Percentiles rank a stretch among this genome's conserved stretches.
Conservation (phyloP, 2,797 vertebrate genomes). For the Neomorphus geoffroyi region DNA sequence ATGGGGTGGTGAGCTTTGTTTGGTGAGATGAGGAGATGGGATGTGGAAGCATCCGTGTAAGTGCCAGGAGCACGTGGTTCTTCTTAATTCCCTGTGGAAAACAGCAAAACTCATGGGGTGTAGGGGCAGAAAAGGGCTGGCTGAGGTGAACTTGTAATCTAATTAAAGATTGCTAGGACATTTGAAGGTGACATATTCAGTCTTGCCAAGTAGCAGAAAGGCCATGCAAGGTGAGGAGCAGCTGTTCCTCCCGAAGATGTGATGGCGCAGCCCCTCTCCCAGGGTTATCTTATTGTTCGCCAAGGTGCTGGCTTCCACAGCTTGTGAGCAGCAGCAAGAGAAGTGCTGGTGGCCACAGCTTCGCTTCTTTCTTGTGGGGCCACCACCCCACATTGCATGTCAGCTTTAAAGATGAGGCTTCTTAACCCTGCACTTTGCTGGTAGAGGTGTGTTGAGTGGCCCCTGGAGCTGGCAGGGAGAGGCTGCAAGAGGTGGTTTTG, state of each 20-base stretch:
- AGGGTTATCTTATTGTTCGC: neutral
- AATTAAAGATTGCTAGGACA: neutral
- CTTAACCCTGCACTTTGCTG: neutral
- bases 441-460: neutral
- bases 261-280: neutral
- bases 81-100: neutral
- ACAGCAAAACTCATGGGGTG: neutral
- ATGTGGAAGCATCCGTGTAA: neutral
- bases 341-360: neutral
- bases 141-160: neutral
- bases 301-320: fast-evolving
- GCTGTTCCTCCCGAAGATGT: neutral
- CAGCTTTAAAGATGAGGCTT: neutral
- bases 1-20: neutral
- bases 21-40: neutral
- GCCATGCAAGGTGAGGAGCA: neutral
- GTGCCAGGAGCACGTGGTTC: neutral
- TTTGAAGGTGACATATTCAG: neutral
- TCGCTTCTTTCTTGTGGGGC: neutral
- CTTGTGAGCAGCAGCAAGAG: fast-evolving
- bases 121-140: neutral
- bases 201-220: neutral
- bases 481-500: neutral
- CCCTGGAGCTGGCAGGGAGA: neutral
- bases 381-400: neutral